phyloP scores from a whole-genome alignment of 1,140 invertebrate genomes.

The Drosophila kohkoa region DNA sequence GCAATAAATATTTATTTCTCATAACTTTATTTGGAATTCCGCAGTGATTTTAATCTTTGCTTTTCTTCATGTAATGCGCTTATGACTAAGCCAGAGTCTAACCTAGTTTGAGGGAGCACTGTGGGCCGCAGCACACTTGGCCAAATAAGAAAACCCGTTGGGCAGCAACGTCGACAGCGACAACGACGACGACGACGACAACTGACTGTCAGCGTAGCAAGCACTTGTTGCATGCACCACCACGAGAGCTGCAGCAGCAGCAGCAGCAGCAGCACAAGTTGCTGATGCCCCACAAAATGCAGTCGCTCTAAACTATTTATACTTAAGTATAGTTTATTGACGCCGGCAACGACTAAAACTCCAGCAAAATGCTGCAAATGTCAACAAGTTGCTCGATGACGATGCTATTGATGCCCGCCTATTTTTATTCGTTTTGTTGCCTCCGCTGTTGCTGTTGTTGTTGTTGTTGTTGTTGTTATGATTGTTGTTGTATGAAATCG shows the following conservation, averaged over 20 bases:
- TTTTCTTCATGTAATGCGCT: constrained; percentile 42
- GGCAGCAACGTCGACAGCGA: neutral
- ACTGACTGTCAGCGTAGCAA: constrained; percentile 47
- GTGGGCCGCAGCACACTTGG: constrained; percentile 32
- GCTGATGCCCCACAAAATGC: constrained; percentile 68
- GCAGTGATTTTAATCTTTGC: constrained; percentile 39
- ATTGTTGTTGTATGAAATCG: constrained; percentile 66
- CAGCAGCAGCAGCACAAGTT: constrained; percentile 20
- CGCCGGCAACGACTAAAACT: constrained; percentile 37
- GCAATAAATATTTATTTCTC: constrained; percentile 48
- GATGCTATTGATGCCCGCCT: constrained; percentile 61
- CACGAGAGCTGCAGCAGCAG: constrained; percentile 5
- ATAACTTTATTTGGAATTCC: constrained; percentile 40
- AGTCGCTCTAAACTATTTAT: constrained; percentile 71
- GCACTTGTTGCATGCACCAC: constrained; percentile 70
- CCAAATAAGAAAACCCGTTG: constrained; percentile 41
- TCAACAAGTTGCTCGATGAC: constrained; percentile 75
- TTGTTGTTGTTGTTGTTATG: constrained; percentile 19
- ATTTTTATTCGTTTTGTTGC: constrained; percentile 65
- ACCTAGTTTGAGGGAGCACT: constrained; percentile 50
- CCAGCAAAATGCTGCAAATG: constrained; percentile 69
- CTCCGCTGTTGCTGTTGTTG: constrained; percentile 20
- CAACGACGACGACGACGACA: constrained; percentile 33
- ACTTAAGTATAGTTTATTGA: constrained; percentile 77
- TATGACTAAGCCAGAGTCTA: constrained; percentile 54